These are phyloP conservation scores for Aphis gossypii DNA, from an alignment of 1,140 invertebrate species.

Conservation along the genomic window DNA sequence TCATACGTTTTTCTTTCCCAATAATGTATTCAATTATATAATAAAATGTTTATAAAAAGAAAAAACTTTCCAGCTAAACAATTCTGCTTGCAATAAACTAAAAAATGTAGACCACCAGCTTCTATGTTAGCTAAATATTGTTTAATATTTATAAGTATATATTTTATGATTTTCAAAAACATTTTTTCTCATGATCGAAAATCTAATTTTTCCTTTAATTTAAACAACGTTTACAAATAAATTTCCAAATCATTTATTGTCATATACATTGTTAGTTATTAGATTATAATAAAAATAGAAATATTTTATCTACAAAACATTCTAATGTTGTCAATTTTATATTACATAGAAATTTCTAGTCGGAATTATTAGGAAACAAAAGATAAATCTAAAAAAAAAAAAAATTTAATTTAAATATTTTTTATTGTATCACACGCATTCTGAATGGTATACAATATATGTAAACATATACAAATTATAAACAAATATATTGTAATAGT, in stretches of 20 bases:
- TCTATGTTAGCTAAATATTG: neutral
- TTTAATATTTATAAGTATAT: neutral
- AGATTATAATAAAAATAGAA: neutral
- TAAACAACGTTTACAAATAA: neutral
- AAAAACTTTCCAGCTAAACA: neutral
- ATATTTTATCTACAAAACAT: neutral
- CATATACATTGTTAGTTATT: neutral
- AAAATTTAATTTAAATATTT: too few species aligned
- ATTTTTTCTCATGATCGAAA: neutral
- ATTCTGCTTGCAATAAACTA: neutral
- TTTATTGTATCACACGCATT: too few species aligned
- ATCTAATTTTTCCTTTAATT: neutral
- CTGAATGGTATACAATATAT: too few species aligned
- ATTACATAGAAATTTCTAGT: too few species aligned
- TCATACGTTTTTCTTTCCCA: neutral
- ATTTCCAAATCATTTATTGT: neutral
- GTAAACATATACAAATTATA: too few species aligned
- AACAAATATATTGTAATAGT: neutral
- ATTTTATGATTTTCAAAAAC: neutral
- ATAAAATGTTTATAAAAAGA: neutral
- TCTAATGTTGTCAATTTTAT: too few species aligned
- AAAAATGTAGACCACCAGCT: neutral
- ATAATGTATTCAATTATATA: neutral
- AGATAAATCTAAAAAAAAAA: too few species aligned
- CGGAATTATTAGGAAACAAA: too few species aligned